A percentile compares a stretch with the other conserved stretches of the same genome.
phyloP scores from a whole-genome alignment of 1,140 invertebrate genomes.

The Pteromalus puparum region DNA sequence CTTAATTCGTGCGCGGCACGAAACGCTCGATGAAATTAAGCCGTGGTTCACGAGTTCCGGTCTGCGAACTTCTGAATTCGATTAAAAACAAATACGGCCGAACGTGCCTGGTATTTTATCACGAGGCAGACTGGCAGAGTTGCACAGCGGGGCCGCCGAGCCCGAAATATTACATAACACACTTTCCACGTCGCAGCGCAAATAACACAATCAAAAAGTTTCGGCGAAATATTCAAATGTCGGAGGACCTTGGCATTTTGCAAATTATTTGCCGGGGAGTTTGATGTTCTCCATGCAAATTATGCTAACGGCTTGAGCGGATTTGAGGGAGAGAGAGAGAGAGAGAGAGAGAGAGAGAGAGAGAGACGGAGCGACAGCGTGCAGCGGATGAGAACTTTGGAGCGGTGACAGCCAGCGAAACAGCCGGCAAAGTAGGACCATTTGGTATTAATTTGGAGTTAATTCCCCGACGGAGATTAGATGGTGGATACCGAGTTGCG shows the following conservation, averaged over 20 bases:
- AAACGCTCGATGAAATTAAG: background rate
- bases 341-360: background rate
- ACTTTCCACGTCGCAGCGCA: background rate
- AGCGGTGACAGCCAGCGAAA: slow-evolving; percentile 20
- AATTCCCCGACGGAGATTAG: slow-evolving; percentile 40
- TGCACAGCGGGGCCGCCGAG: background rate
- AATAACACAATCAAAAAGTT: slow-evolving; percentile 41
- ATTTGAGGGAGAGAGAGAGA: slow-evolving; percentile 39
- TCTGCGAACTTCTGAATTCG: slow-evolving; percentile 1
- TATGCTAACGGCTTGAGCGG: slow-evolving; percentile 42
- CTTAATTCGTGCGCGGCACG: background rate
- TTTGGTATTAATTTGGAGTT: slow-evolving; percentile 45
- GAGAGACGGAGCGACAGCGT: background rate
- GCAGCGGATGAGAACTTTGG: background rate
- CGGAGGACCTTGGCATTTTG: slow-evolving; percentile 5
- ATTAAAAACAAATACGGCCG: slow-evolving; percentile 33
- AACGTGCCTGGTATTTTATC: background rate
- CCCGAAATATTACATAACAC: slow-evolving; percentile 5
- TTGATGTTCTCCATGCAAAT: slow-evolving; percentile 40
- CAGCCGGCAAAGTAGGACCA: slow-evolving; percentile 23
- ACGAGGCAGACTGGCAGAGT: too few species aligned
- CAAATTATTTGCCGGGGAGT: slow-evolving; percentile 32
- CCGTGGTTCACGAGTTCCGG: background rate
- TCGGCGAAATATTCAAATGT: slow-evolving; percentile 31
- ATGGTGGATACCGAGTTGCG: slow-evolving; percentile 23